Conservation (phyloP, 2,888 invertebrate species). For the Troides oblongomaculatus region DNA sequence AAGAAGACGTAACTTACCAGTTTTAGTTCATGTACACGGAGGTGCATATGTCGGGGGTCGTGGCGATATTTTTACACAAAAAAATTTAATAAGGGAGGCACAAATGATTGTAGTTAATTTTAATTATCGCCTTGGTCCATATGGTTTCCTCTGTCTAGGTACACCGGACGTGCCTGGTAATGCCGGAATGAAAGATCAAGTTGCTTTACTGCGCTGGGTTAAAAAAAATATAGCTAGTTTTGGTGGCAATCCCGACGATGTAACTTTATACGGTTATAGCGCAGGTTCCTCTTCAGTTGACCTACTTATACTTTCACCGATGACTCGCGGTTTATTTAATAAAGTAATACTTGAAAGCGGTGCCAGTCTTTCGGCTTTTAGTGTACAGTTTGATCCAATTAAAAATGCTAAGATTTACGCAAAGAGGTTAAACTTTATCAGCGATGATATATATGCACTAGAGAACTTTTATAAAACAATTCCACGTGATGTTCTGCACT, state of each 20-base stretch:
- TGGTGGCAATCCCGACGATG: constrained; percentile 44
- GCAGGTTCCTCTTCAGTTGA: constrained; percentile 55
- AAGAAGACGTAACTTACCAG: constrained; percentile 44
- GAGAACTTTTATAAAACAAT: too few species aligned
- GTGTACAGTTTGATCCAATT: constrained; percentile 50
- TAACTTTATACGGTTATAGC: constrained; percentile 54
- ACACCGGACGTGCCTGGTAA: constrained; percentile 57
- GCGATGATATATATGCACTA: constrained; percentile 40
- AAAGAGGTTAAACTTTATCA: constrained; percentile 39
- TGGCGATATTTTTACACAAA: constrained; percentile 39
- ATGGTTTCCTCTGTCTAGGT: constrained; percentile 56
- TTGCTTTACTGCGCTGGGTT: constrained; percentile 45
- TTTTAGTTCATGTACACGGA: constrained; percentile 65
- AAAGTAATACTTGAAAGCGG: constrained; percentile 36
- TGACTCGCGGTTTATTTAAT: constrained; percentile 50
- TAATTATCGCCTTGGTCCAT: constrained; percentile 35
- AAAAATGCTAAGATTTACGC: constrained; percentile 51
- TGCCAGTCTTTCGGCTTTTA: constrained; percentile 38
- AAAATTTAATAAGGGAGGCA: constrained; percentile 41
- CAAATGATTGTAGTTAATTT: constrained; percentile 50
- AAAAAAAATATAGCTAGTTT: too few species aligned
- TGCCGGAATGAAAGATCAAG: constrained; percentile 62
- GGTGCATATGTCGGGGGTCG: constrained; percentile 59
- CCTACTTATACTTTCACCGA: constrained; percentile 50
- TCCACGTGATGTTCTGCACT: constrained; percentile 32